Evolutionary conservation across 2,113 vertebrate genomes (phyloP), one percentile per base, ranked within the genome.

Genomic region (Myxocyprinus asiaticus): DNA sequence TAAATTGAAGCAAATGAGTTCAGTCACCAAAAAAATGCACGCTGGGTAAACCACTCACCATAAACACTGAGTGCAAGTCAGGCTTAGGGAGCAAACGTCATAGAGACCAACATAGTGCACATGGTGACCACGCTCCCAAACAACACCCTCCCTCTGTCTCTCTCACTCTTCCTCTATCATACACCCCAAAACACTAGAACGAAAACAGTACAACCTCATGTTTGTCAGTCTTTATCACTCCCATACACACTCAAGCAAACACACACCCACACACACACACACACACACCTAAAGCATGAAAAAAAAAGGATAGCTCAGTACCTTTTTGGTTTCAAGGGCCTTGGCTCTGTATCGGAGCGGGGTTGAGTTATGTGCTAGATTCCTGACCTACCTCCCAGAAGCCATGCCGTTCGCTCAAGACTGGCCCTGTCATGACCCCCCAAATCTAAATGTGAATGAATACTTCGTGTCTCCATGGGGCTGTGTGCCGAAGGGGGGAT

Each of bases 381-480:
- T 91, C 90, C 91, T 89, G 90, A 91, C 88, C 91, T 89, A 91
- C 88, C 90, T 90, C 87, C 48, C 62, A 72, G 76, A 82, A 81
- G 85, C 84, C 85, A 89, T 66, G 76, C 82, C 71, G 84, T 88
- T 87, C 64, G 63, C 89, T 90, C 86, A 84, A 84, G 83, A 83
- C 91, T 94, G 92, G 91, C 93, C 93, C 90, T 92, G 88, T 86
- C 85, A 81, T 93, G 93, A 94, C 93, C 93, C 92, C 22, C 90
- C 51, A 86, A 88, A 92, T 93, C 93, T 93, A 92, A 93, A 94
- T 91, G 89, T 94, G 92, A 94, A 94, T 93, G 93, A 94, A 90
- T 91, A 94, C 92, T 92, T 91, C 92, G 91, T 93, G 91, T 92
- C 91, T 92, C 89, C 88, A 87, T 85, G 87, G 86, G 90, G 86